Conservation (phyloP, 2,888 invertebrate genomes). For the Sinelater perroti region DNA sequence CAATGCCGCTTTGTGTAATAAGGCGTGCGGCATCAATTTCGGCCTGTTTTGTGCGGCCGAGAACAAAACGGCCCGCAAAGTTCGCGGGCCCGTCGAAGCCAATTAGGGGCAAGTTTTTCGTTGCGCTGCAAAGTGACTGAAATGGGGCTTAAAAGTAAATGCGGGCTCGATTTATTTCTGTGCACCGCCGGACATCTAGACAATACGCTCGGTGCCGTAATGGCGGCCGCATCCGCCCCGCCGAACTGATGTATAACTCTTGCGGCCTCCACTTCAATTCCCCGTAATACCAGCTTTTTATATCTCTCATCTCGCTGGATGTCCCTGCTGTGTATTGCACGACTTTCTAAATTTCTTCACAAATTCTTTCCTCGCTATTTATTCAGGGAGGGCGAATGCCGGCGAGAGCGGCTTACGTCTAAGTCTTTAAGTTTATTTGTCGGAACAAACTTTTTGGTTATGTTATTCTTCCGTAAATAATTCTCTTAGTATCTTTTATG, state of each 20-base stretch:
- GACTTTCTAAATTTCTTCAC: constrained; percentile 38
- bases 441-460: constrained; percentile 35
- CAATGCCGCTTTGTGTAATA: too few relatives aligned
- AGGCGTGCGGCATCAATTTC: background rate
- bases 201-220: constrained; percentile 26
- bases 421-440: constrained; percentile 36
- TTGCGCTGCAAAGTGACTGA: constrained; percentile 10
- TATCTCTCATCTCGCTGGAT: constrained; percentile 37
- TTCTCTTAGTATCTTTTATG: constrained; percentile 32
- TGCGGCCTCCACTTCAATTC: constrained; percentile 39
- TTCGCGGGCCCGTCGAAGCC: background rate
- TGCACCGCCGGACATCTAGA: constrained; percentile 33
- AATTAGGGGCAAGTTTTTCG: constrained; percentile 5
- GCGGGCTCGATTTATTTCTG: constrained; percentile 31
- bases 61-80: constrained; percentile 4
- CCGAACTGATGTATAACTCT: constrained; percentile 35
- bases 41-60: background rate
- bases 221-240: constrained; percentile 29
- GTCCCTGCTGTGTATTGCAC: constrained; percentile 40
- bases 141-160: constrained; percentile 25
- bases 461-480: constrained; percentile 35
- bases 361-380: constrained; percentile 39
- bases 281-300: constrained; percentile 40
- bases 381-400: constrained; percentile 33
- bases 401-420: constrained; percentile 32